Percentiles rank a stretch among this genome's conserved stretches.
These are phyloP conservation scores for Sitta carolinensis DNA, from an alignment of 2,797 vertebrate genomes.

Conservation along the genomic window DNA sequence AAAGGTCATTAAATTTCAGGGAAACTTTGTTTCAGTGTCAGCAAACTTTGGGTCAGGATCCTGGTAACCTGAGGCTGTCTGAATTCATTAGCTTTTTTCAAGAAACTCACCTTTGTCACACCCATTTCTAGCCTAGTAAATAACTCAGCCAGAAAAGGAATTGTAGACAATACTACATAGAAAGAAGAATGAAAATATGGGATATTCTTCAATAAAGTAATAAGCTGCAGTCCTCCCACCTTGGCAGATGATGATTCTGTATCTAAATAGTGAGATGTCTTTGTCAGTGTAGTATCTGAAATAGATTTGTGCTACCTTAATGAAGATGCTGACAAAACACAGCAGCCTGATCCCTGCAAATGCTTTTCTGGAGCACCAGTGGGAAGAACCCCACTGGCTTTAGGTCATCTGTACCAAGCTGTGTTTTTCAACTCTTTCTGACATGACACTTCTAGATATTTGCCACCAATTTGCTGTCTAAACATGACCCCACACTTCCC, in stretches of 20 bases:
- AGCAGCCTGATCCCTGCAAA: neutral
- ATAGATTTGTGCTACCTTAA: neutral
- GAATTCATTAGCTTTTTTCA: neutral
- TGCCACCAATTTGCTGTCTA: neutral
- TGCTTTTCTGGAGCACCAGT: fast-evolving
- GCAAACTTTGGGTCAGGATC: neutral
- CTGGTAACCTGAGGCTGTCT: neutral
- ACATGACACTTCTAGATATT: neutral
- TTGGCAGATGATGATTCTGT: neutral
- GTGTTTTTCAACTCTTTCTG: neutral
- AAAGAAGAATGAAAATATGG: neutral
- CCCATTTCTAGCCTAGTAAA: neutral
- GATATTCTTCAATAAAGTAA: neutral
- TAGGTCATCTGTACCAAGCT: neutral
- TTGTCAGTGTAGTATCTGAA: neutral
- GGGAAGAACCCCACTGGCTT: neutral
- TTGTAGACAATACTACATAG: neutral
- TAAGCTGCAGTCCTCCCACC: neutral
- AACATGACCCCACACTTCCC: neutral
- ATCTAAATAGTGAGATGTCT: neutral
- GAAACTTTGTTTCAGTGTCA: neutral
- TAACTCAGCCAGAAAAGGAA: neutral
- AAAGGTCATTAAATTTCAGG: neutral
- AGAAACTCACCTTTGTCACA: neutral
- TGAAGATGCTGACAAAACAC: neutral